These are phyloP conservation scores for Onychostoma macrolepis DNA, from an alignment of 2,113 vertebrate genomes.

Conservation along the genomic window DNA sequence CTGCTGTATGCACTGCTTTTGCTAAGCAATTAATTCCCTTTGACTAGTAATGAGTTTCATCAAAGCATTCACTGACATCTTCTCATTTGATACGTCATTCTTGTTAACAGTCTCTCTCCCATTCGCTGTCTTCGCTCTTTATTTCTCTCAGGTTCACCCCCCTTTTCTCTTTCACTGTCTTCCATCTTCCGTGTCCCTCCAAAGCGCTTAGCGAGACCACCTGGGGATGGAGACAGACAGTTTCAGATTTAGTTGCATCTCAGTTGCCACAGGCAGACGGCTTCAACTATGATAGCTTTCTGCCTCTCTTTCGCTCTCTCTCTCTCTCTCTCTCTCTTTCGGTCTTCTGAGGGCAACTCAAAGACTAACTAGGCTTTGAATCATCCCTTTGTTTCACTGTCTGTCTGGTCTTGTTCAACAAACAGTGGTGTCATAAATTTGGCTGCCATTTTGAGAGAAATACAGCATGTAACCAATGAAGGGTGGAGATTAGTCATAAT, in stretches of 20 bases:
- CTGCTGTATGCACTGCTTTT: constrained; percentile 60
- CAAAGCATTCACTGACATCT: constrained; percentile 59
- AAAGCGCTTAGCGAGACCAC: constrained; percentile 22
- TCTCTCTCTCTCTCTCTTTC: constrained; percentile 5
- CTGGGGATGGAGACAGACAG: constrained; percentile 27
- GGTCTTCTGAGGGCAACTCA: background rate
- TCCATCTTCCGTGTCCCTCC: constrained; percentile 34
- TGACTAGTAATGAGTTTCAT: constrained; percentile 65
- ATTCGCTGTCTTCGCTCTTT: background rate
- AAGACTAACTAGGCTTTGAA: constrained; percentile 8
- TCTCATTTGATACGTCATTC: constrained; percentile 58
- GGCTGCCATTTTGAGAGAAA: background rate
- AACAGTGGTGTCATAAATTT: background rate
- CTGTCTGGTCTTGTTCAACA: constrained; percentile 4
- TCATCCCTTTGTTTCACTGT: constrained; percentile 8
- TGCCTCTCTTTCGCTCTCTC: constrained; percentile 27
- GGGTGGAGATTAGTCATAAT: background rate
- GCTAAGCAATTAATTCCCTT: constrained; percentile 66
- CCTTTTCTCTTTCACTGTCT: constrained; percentile 24
- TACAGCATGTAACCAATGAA: background rate
- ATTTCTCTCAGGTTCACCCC: constrained; percentile 32
- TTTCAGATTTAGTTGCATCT: constrained; percentile 19
- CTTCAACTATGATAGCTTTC: background rate
- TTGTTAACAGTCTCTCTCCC: background rate
- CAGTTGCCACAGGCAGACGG: background rate